Evolutionary conservation across 2,888 invertebrate genomes (phyloP).

Genomic region (Chloroclystis v-ata): DNA sequence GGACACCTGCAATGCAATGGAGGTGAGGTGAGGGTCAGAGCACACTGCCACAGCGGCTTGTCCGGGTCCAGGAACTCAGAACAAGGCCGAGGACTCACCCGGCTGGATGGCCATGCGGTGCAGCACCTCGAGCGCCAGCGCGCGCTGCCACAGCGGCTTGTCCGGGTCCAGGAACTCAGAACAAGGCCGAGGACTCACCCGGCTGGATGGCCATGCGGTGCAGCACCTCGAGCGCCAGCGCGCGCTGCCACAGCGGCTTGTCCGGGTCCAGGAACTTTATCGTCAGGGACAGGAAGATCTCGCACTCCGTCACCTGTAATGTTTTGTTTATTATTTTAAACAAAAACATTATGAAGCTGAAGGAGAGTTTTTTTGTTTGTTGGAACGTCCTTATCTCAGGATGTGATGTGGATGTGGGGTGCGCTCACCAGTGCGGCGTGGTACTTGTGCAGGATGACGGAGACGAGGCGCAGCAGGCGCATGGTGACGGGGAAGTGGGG

Average conservation of each 20-base stretch:
- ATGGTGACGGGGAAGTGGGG: slow-evolving; percentile 98
- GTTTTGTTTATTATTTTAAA: too few relatives aligned
- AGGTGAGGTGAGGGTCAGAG: slow-evolving; percentile 92
- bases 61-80: slow-evolving; percentile 92
- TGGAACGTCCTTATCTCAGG: too few relatives aligned
- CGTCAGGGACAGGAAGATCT: slow-evolving; percentile 97
- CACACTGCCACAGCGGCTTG: slow-evolving; percentile 97
- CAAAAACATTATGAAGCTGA: too few relatives aligned
- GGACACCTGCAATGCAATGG: too few relatives aligned
- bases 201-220: slow-evolving; percentile 96
- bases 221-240: slow-evolving; percentile 95
- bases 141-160: slow-evolving; percentile 97
- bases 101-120: slow-evolving; percentile 96
- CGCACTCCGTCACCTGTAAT: slow-evolving; percentile 94
- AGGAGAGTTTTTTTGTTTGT: too few relatives aligned
- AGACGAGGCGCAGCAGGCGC: slow-evolving; percentile 94
- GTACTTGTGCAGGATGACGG: slow-evolving; percentile 95
- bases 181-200: slow-evolving; percentile 37
- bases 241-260: slow-evolving; percentile 97
- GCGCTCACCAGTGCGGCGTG: slow-evolving; percentile 88
- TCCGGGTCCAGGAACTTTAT: slow-evolving; percentile 98
- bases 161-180: slow-evolving; percentile 92
- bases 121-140: slow-evolving; percentile 95
- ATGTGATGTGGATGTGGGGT: neutral
- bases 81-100: slow-evolving; percentile 37